Conservation (phyloP, 2,888 invertebrate genomes). For the Camponotus fellah region DNA sequence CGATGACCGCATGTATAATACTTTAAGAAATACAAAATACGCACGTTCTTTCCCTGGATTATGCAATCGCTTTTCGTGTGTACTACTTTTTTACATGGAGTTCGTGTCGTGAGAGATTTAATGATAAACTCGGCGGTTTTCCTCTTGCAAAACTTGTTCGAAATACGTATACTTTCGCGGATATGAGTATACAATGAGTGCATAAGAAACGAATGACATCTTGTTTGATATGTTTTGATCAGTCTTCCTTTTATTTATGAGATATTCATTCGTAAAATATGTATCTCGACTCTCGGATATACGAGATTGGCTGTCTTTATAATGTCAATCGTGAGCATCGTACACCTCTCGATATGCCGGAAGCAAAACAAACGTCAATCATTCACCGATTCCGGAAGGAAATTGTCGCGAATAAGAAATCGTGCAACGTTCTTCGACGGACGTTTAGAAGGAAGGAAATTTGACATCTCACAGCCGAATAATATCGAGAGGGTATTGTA, state of each 20-base stretch:
- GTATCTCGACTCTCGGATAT: not conserved
- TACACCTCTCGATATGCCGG: conserved; percentile 51
- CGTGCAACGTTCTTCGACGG: not conserved
- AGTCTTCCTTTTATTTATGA: conserved; percentile 17
- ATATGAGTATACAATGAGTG: not conserved
- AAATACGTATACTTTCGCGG: not conserved
- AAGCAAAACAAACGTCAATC: conserved; percentile 54
- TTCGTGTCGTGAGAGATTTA: conserved; percentile 77
- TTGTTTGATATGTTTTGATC: not conserved
- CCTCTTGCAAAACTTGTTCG: conserved; percentile 42
- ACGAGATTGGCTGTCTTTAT: conserved; percentile 37
- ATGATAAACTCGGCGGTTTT: conserved; percentile 74
- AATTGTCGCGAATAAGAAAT: not conserved
- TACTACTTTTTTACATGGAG: conserved; percentile 77
- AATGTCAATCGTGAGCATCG: conserved; percentile 60
- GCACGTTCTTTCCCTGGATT: conserved; percentile 70
- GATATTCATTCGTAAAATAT: conserved; percentile 7
- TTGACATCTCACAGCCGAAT: not conserved
- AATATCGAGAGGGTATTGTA: conserved; percentile 2
- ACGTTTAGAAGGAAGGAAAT: not conserved
- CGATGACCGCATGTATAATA: not conserved
- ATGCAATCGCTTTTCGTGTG: conserved; percentile 77
- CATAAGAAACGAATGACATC: not conserved
- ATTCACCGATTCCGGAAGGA: conserved; percentile 23
- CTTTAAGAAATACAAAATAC: conserved; percentile 56